Percentiles rank a stretch among this genome's conserved stretches.
These are phyloP conservation scores for Corvus moneduloides DNA, from an alignment of 2,113 vertebrate genomes.

Conservation along the genomic window DNA sequence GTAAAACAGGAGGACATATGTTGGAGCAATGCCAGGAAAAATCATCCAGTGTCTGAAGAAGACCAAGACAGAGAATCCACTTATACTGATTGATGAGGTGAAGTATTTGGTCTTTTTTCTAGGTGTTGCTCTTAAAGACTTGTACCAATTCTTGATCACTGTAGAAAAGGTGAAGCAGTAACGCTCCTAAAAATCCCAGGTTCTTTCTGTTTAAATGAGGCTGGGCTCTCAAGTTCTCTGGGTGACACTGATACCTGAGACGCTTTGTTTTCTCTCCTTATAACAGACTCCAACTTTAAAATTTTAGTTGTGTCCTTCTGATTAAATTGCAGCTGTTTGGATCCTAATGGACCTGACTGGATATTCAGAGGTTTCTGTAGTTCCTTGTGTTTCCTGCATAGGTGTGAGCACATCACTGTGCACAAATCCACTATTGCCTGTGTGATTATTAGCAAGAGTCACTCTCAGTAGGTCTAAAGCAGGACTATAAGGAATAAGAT, in stretches of 20 bases:
- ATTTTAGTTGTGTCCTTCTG: neutral
- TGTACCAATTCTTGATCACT: neutral
- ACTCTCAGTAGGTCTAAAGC: neutral
- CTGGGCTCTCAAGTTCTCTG: neutral
- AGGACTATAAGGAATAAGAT: neutral
- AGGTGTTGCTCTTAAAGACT: neutral
- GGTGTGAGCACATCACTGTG: neutral
- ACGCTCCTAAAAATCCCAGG: neutral
- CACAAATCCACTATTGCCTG: neutral
- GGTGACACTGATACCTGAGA: neutral
- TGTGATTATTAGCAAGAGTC: neutral
- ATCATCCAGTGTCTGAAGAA: conserved; percentile 99
- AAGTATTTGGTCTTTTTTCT: neutral
- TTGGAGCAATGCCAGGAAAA: conserved; percentile 98
- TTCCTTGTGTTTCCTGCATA: neutral
- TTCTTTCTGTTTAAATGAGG: neutral
- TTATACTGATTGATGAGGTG: conserved; percentile 96
- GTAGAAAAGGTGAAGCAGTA: neutral
- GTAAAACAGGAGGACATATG: conserved; percentile 89
- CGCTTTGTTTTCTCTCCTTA: neutral
- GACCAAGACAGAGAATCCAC: conserved; percentile 94
- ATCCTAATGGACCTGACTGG: neutral
- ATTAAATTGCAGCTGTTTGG: neutral
- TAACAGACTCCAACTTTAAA: neutral
- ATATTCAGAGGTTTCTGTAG: neutral